Evolutionary conservation across 2,797 vertebrate species (phyloP).

Genomic region (Dryobates pubescens): DNA sequence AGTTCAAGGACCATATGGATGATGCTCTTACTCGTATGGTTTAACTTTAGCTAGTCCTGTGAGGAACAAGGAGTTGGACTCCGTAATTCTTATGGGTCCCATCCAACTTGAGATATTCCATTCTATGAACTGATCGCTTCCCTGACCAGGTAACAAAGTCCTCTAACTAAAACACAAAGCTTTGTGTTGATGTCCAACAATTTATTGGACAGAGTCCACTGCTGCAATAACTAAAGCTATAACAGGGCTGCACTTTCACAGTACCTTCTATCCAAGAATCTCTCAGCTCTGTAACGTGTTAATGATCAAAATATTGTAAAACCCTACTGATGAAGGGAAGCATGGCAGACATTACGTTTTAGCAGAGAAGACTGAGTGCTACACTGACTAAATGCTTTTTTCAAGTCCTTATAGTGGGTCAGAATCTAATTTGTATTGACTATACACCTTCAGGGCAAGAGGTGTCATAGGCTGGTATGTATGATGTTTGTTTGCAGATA

Average conservation of each 20-base stretch:
- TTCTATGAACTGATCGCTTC: background rate
- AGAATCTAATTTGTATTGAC: conserved; percentile 28
- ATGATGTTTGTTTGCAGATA: background rate
- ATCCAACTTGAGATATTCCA: background rate
- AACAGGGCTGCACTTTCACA: background rate
- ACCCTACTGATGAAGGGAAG: background rate
- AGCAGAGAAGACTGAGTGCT: background rate
- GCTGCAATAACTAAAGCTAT: background rate
- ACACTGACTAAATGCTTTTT: background rate
- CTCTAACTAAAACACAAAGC: background rate
- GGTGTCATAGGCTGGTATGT: background rate
- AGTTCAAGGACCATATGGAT: background rate
- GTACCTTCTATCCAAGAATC: background rate
- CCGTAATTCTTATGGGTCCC: background rate
- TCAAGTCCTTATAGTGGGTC: background rate
- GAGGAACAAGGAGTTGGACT: background rate
- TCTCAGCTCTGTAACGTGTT: background rate
- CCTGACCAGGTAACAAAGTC: background rate
- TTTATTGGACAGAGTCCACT: background rate
- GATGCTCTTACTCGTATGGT: background rate
- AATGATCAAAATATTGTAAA: background rate
- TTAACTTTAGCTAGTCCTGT: background rate
- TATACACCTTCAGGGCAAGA: background rate
- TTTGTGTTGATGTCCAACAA: background rate
- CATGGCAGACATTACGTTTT: background rate